Base-by-base conservation (phyloP, 2,113 vertebrate species). In the Cyanoderma ruficeps region DNA sequence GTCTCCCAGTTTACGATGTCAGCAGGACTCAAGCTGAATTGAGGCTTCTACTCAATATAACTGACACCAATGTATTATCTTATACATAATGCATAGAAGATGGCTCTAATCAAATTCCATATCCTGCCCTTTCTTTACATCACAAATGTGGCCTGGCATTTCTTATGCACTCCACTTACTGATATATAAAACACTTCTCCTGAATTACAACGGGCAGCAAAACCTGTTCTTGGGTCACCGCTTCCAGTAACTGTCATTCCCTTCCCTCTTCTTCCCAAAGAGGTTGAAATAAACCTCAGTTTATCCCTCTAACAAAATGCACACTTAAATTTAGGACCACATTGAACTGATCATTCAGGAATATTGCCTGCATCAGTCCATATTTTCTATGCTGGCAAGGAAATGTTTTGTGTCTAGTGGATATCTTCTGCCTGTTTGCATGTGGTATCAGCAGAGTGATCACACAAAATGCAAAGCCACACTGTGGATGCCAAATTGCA, bases 1-100 rank as follows among this genome's bases (percentile, higher is more conserved):
- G 84, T 88, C 95, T 97, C 75, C 85, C 64, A 86, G 91, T 92
- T 96, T 96, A 96, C 60, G 9, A 94, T 83, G 90, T 96, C 94
- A 96, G 95, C 94, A 95, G 87, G 93, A 94, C 90, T 95, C 85
- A 55, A 81, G 68, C 77, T 94, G 93, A 96, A 86, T 94, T 96
- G 95, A 94, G 33, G 87, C 50, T 93, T 91, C 93, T 83, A 77
- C 92, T 93, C 79, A 88, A 86, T 74, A 92, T 86, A 94, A 96
- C 85, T 37, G 93, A 93, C 90, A 94, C 59, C 85, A 84, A 90
- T 78, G 90, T 83, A 93, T 91, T 95, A 94, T 95, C 71, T 79
- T 83, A 94, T 94, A 87, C 90, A 95, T 94, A 96, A 96, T 92
- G 88, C 94, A 96, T 86, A 78, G 75, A 91, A 83, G 93, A 90